These are phyloP conservation scores for Tenualosa thibaudeaui DNA, from an alignment of 2,797 vertebrate species.

Conservation along the genomic window DNA sequence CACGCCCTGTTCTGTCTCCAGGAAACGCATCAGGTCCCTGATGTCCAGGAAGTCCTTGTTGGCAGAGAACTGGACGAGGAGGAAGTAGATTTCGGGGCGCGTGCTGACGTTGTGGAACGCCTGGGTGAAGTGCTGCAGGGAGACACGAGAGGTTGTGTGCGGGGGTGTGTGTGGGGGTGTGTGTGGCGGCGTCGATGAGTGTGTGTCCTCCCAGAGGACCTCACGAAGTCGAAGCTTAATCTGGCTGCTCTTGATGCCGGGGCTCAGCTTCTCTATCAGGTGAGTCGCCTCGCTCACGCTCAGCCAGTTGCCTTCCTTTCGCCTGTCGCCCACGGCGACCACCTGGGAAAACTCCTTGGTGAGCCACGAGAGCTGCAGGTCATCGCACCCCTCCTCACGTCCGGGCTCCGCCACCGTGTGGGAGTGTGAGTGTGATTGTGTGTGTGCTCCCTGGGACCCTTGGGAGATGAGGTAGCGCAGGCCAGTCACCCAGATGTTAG, in stretches of 20 bases:
- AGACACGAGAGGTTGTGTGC: conserved; percentile 58
- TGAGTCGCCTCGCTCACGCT: conserved; percentile 79
- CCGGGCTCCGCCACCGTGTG: background rate
- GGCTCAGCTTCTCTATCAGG: conserved; percentile 84
- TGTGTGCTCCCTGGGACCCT: conserved; percentile 17
- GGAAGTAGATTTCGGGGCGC: conserved; percentile 93
- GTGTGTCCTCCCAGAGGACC: conserved; percentile 77
- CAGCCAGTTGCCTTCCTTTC: conserved; percentile 74
- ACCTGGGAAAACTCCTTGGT: conserved; percentile 84
- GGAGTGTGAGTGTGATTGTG: background rate
- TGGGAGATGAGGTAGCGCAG: conserved; percentile 81
- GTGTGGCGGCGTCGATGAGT: conserved; percentile 6
- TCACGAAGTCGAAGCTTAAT: conserved; percentile 92
- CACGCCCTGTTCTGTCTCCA: conserved; percentile 94
- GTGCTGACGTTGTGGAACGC: conserved; percentile 95
- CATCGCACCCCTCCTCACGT: conserved; percentile 85
- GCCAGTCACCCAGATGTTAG: conserved; percentile 95
- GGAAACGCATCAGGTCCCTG: conserved; percentile 94
- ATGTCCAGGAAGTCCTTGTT: conserved; percentile 95
- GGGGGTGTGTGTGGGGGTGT: conserved; percentile 40
- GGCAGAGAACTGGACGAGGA: conserved; percentile 96
- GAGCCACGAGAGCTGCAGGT: conserved; percentile 89
- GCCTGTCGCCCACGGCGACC: conserved; percentile 55
- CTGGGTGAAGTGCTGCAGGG: conserved; percentile 87
- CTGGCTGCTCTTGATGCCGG: conserved; percentile 83